Evolutionary conservation across 37 sponge, comb jelly and placozoan genomes (phyloP).

Genomic region (Chondrosia reniformis): DNA sequence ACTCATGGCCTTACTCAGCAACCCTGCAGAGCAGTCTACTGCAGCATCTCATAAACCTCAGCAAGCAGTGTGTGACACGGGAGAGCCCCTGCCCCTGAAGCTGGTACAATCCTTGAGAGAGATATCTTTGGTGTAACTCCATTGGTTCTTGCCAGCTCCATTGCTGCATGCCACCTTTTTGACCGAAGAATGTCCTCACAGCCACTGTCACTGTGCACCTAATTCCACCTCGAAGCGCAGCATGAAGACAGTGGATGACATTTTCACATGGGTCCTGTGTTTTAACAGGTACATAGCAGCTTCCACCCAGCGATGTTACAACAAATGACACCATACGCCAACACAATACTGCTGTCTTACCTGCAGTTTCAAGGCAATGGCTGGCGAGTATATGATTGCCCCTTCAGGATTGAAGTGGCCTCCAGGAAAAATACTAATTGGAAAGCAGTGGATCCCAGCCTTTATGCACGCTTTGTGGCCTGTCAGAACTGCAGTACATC

Average conservation of each 20-base stretch:
- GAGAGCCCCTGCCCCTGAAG: not conserved
- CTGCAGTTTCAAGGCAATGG: not conserved
- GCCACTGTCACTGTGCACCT: not conserved
- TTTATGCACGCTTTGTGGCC: not conserved
- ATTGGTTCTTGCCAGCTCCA: slow-evolving; percentile 12
- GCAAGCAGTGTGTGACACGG: not conserved
- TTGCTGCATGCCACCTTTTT: not conserved
- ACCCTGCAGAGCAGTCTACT: not conserved
- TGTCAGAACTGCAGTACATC: not conserved
- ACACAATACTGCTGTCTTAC: slow-evolving; percentile 6
- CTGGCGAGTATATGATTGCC: not conserved
- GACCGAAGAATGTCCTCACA: not conserved
- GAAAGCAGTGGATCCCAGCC: not conserved
- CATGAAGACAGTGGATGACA: slow-evolving; percentile 1
- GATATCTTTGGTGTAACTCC: not conserved
- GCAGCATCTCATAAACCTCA: not conserved
- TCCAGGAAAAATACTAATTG: not conserved
- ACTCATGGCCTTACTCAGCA: not conserved
- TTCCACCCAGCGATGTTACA: not conserved
- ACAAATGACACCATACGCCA: not conserved
- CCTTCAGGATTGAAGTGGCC: not conserved
- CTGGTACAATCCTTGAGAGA: not conserved
- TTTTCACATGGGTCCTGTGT: not conserved
- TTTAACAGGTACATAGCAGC: not conserved
- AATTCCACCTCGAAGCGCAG: not conserved